These are phyloP conservation scores for Tinea trinotella DNA, from an alignment of 2,888 invertebrate species.

Conservation along the genomic window DNA sequence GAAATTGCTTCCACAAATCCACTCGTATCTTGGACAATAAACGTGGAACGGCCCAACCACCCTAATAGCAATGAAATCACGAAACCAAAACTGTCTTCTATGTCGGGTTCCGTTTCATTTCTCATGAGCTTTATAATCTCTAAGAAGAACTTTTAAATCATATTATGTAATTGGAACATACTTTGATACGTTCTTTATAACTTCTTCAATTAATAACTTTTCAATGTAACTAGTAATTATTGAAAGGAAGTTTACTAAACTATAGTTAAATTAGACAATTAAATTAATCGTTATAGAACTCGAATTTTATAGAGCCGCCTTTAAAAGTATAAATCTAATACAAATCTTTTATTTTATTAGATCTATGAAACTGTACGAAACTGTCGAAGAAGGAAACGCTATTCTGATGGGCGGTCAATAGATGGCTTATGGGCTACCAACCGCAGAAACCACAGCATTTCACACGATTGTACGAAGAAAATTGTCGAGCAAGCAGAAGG, in stretches of 20 bases:
- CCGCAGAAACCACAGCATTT: constrained; percentile 9
- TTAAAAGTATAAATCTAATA: no score
- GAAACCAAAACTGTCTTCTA: constrained; percentile 67
- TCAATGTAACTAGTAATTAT: no score
- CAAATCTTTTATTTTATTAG: not conserved
- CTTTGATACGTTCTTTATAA: not conserved
- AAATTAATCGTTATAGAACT: no score
- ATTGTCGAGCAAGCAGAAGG: not conserved
- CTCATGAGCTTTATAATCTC: constrained; percentile 44
- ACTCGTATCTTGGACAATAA: constrained; percentile 72
- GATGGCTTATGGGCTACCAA: constrained; percentile 7
- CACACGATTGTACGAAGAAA: constrained; percentile 9
- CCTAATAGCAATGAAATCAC: constrained; percentile 73
- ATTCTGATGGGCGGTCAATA: not conserved
- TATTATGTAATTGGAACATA: constrained; percentile 7
- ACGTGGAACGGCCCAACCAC: constrained; percentile 61
- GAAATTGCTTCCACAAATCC: constrained; percentile 73
- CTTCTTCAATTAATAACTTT: no score
- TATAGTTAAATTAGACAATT: no score
- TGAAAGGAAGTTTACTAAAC: no score
- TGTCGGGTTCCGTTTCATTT: constrained; percentile 42
- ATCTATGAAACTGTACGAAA: not conserved
- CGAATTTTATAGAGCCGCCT: not conserved
- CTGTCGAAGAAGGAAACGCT: not conserved
- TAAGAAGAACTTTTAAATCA: constrained; percentile 36